Evolutionary conservation across 2,888 invertebrate genomes (phyloP), one percentile per base, ranked within the genome.

Genomic region (Cordilura impudica): DNA sequence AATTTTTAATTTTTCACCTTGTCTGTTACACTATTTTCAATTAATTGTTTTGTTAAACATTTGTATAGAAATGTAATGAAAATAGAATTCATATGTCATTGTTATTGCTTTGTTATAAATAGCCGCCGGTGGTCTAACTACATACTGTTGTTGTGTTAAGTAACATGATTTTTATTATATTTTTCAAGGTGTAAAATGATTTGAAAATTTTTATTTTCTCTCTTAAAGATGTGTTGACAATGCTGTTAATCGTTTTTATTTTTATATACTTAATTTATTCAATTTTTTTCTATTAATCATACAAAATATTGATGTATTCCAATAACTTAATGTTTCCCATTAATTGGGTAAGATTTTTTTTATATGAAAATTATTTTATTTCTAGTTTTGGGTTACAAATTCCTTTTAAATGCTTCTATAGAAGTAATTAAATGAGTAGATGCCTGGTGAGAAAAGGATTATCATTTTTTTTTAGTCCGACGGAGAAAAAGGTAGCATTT

Each of bases 61-160:
- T 53, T 60, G 56, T 60, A 71, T 58, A 23, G 10, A 39, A 45
- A 61, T 35, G 45, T 35, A 26, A 58, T 39, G 31, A 54, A 29
- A 16, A 23, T 3, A 60, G 45, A 61, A 71, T 53, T 69, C 26
- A 10, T 71, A n/a, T 65, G 69, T 73, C 65, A 73, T 72, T 31
- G 14, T 60, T 51, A 60, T 16, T 61, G 26, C 63, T 56, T 51
- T 56, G 49, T 56, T 56, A 21, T 14, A 67, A 66, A 43, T 35
- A 45, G 43, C 61, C 56, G 66, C 66, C 60, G 75, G 79, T 79
- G 78, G 73, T 73, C 67, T 31, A 47, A 70, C 58, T 73, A 73
- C n/a, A n/a, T n/a, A n/a, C 72, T 66, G 18, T 66, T 16, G 21
- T 14, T 60, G 26, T 70, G 63, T 69, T 78, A 39, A 73, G 35